Percentiles rank a stretch among this genome's conserved stretches.
phyloP scores from a whole-genome alignment of 2,888 invertebrate species.

The Cryptophagus acutangulus region DNA sequence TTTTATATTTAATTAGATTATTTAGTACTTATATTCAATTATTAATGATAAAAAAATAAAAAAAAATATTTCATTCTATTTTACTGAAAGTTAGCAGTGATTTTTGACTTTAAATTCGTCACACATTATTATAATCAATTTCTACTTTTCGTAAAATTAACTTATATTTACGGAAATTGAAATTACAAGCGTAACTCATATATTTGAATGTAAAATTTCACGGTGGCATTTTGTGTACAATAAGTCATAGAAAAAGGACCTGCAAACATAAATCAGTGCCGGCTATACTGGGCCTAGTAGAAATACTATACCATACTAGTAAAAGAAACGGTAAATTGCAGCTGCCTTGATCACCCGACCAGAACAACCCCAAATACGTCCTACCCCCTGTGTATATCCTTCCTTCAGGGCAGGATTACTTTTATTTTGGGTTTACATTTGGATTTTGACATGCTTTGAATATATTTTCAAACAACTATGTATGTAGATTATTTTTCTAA shows the following conservation, averaged over 20 bases:
- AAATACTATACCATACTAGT: background rate
- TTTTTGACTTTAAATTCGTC: too few species aligned
- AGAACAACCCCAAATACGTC: conserved; percentile 45
- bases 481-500: too few species aligned
- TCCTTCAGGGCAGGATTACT: conserved; percentile 27
- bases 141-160: conserved; percentile 4
- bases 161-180: background rate
- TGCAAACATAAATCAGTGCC: conserved; percentile 3
- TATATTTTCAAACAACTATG: too few species aligned
- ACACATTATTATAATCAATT: too few species aligned
- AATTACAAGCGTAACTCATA: background rate
- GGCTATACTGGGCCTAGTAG: background rate
- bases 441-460: background rate
- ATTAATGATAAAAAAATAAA: too few species aligned
- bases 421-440: background rate
- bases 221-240: conserved; percentile 1
- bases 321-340: conserved; percentile 34
- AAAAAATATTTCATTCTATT: too few species aligned
- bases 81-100: too few species aligned
- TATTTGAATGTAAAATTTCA: conserved; percentile 1
- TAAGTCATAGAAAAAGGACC: conserved; percentile 1
- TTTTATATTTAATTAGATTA: too few species aligned
- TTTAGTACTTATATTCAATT: too few species aligned
- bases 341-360: conserved; percentile 49
- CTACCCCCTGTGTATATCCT: conserved; percentile 28